phyloP scores from a whole-genome alignment of 2,797 vertebrate genomes.

The Myotis daubentonii region DNA sequence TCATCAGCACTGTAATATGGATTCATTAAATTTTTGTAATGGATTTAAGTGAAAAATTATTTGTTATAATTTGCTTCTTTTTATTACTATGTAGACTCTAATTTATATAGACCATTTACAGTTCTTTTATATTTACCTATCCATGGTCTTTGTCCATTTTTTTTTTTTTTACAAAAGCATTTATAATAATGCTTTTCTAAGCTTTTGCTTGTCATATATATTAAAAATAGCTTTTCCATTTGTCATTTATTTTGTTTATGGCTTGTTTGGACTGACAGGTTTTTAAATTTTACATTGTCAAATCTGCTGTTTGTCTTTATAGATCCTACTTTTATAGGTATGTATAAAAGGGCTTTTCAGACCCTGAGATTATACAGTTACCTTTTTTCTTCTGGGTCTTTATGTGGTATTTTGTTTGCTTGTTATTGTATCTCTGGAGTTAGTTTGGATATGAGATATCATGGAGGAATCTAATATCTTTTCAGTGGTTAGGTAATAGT shows the following conservation, averaged over 20 bases:
- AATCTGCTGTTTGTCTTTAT: not conserved
- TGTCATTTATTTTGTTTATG: not conserved
- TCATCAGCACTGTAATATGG: not conserved
- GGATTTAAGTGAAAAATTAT: conserved; percentile 2
- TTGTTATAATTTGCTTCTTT: conserved; percentile 1
- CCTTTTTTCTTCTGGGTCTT: not conserved
- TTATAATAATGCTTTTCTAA: not conserved
- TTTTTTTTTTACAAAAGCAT: not conserved
- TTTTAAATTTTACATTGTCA: not conserved
- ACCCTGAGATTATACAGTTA: not conserved
- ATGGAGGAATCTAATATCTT: not conserved
- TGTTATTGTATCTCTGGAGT: not conserved
- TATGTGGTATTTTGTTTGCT: not conserved
- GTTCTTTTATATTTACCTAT: not conserved
- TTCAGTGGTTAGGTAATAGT: not conserved
- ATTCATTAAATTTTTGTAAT: not conserved
- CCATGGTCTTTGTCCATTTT: not conserved
- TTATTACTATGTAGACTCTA: not conserved
- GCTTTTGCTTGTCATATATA: not conserved
- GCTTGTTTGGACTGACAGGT: not conserved
- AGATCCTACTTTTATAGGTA: not conserved
- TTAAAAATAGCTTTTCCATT: not conserved
- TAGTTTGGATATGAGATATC: conserved; percentile 11
- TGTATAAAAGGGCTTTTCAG: not conserved
- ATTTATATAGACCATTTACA: not conserved